Percentiles rank a stretch among this genome's conserved stretches.
phyloP scores from a whole-genome alignment of 2,888 invertebrate species.

The Caenorhabditis wallacei region DNA sequence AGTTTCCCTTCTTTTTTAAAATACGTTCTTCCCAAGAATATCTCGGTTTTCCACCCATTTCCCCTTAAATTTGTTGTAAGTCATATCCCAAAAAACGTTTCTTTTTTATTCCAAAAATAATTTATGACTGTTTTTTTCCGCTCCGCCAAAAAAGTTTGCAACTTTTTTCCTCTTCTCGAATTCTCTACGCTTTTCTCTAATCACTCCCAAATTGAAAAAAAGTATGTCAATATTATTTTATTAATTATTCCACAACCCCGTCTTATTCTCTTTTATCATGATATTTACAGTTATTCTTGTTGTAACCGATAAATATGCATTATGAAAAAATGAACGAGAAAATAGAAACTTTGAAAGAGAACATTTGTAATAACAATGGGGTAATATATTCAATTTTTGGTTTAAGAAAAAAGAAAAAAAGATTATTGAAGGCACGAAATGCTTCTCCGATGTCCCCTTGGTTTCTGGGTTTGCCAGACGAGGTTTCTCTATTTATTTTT shows the following conservation, averaged over 20 bases:
- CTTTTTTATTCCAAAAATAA: slow-evolving; percentile 12
- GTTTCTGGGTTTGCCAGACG: slow-evolving; percentile 47
- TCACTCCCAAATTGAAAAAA: slow-evolving; percentile 3
- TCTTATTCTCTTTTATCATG: background rate
- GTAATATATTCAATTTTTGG: slow-evolving; percentile 8
- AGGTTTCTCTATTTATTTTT: slow-evolving; percentile 3
- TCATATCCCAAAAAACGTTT: slow-evolving; percentile 24
- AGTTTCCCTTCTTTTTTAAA: slow-evolving; percentile 11
- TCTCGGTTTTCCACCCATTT: slow-evolving; percentile 47
- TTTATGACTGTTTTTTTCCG: slow-evolving; percentile 33
- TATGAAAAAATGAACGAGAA: background rate
- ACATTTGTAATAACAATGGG: slow-evolving; percentile 20
- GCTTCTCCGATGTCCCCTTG: slow-evolving; percentile 26
- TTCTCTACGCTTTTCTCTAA: slow-evolving; percentile 37
- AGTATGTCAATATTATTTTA: slow-evolving; percentile 5
- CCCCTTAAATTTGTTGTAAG: slow-evolving; percentile 26
- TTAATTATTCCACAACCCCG: background rate
- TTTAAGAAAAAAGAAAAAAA: background rate
- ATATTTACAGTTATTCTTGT: slow-evolving; percentile 18
- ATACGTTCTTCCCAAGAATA: slow-evolving; percentile 39
- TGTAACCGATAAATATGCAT: slow-evolving; percentile 43
- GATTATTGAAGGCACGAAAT: background rate
- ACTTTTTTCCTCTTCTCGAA: background rate
- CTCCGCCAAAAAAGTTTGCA: slow-evolving; percentile 26
- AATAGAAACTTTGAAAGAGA: background rate